phyloP scores from a whole-genome alignment of 2,113 vertebrate genomes.

The Actenoides hombroni region DNA sequence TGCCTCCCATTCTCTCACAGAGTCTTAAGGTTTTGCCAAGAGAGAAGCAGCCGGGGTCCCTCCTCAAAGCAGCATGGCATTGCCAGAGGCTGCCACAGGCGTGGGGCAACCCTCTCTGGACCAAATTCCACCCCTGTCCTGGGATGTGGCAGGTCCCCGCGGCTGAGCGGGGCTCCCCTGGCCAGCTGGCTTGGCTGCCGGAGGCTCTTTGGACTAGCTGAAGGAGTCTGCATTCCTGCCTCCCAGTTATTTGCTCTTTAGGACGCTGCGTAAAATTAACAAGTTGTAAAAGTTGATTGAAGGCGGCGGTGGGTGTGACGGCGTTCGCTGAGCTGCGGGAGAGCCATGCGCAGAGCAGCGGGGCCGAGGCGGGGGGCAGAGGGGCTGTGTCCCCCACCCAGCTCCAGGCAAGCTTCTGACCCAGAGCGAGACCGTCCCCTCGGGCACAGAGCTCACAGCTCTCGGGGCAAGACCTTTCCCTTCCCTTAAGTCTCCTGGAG shows the following conservation, averaged over 20 bases:
- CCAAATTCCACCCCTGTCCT: not conserved
- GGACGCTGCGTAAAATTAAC: constrained; percentile 79
- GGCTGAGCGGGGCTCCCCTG: constrained; percentile 49
- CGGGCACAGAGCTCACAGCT: not conserved
- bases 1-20: not conserved
- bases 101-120: not conserved
- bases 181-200: constrained; percentile 55
- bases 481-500: not conserved
- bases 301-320: constrained; percentile 75
- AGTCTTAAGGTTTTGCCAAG: not conserved
- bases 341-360: not conserved
- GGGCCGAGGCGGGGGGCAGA: not conserved
- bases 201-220: constrained; percentile 69
- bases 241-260: constrained; percentile 78
- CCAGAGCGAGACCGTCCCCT: not conserved
- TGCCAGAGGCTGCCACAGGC: not conserved
- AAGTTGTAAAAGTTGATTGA: constrained; percentile 79
- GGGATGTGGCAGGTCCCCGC: constrained; percentile 55
- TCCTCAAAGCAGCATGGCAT: not conserved
- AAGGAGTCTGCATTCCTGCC: constrained; percentile 69
- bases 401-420: not conserved
- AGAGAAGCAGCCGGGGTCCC: constrained; percentile 3
- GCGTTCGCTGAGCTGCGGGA: constrained; percentile 61
- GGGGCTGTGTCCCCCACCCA: rapidly evolving
- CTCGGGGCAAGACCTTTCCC: not conserved